Evolutionary conservation across 2,888 invertebrate species (phyloP).

Genomic region (Pharmacophagus antenor): DNA sequence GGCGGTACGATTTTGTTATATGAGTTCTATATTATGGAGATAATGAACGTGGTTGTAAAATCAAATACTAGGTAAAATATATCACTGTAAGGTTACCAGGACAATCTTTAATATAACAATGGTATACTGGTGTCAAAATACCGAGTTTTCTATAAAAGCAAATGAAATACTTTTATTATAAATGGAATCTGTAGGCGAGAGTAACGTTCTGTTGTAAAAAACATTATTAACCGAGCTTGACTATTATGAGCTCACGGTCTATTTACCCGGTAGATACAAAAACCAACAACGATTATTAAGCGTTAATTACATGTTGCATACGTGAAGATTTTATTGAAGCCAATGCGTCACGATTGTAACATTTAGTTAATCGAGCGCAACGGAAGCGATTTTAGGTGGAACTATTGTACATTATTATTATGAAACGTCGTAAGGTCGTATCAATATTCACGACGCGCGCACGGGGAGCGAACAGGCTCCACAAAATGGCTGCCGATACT

Average conservation of each 20-base stretch:
- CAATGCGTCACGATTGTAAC: slow-evolving; percentile 43
- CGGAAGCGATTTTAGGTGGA: slow-evolving; percentile 52
- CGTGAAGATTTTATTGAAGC: slow-evolving; percentile 55
- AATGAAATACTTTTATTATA: slow-evolving; percentile 61
- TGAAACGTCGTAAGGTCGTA: slow-evolving; percentile 54
- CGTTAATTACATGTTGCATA: slow-evolving; percentile 68
- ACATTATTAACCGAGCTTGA: slow-evolving; percentile 60
- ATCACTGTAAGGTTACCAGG: slow-evolving; percentile 5
- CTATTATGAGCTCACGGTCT: slow-evolving; percentile 69
- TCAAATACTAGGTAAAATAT: not conserved
- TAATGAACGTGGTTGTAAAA: slow-evolving; percentile 14
- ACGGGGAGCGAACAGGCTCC: slow-evolving; percentile 65
- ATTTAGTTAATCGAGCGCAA: slow-evolving; percentile 51
- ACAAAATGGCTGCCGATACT: slow-evolving; percentile 78
- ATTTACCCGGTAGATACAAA: slow-evolving; percentile 69
- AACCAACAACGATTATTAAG: slow-evolving; percentile 70
- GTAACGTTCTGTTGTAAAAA: slow-evolving; percentile 60
- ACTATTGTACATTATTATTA: slow-evolving; percentile 34
- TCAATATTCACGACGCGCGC: slow-evolving; percentile 70
- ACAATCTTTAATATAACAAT: slow-evolving; percentile 3
- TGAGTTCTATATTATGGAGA: too few relatives aligned
- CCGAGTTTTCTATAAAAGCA: slow-evolving; percentile 56
- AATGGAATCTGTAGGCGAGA: slow-evolving; percentile 63
- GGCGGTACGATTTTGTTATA: not conserved
- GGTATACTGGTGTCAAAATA: slow-evolving; percentile 47